Percentiles rank a stretch among this genome's conserved stretches.
These are phyloP conservation scores for Ephestia elutella DNA, from an alignment of 1,140 invertebrate species.

Conservation along the genomic window DNA sequence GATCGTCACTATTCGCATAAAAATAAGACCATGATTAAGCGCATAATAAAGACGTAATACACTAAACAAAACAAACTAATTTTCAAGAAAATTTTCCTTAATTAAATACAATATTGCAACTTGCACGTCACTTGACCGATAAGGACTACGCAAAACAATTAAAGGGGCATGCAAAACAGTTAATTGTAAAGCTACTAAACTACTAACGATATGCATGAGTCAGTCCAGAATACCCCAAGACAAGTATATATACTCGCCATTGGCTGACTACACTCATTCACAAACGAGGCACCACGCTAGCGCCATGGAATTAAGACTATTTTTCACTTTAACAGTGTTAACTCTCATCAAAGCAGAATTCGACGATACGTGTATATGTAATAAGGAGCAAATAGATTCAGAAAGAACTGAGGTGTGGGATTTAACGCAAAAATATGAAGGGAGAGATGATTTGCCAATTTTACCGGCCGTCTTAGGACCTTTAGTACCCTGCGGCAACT, in stretches of 20 bases:
- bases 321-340: neutral
- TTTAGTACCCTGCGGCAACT: slow-evolving; percentile 28
- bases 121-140: neutral
- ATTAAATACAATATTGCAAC: neutral
- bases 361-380: slow-evolving; percentile 25
- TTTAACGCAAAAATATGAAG: slow-evolving; percentile 20
- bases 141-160: neutral
- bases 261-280: neutral
- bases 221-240: neutral
- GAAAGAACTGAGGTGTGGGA: slow-evolving; percentile 17
- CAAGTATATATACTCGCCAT: neutral
- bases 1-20: neutral
- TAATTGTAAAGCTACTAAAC: neutral
- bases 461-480: slow-evolving; percentile 32
- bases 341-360: neutral
- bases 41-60: neutral
- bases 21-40: neutral
- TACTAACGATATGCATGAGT: neutral
- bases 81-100: neutral
- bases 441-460: slow-evolving; percentile 16
- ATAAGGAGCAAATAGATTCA: slow-evolving; percentile 9
- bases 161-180: neutral
- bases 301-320: neutral
- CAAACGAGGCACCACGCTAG: neutral
- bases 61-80: neutral